These are phyloP conservation scores for Drosophila eohydei DNA, from an alignment of 2,888 invertebrate species.

Conservation along the genomic window DNA sequence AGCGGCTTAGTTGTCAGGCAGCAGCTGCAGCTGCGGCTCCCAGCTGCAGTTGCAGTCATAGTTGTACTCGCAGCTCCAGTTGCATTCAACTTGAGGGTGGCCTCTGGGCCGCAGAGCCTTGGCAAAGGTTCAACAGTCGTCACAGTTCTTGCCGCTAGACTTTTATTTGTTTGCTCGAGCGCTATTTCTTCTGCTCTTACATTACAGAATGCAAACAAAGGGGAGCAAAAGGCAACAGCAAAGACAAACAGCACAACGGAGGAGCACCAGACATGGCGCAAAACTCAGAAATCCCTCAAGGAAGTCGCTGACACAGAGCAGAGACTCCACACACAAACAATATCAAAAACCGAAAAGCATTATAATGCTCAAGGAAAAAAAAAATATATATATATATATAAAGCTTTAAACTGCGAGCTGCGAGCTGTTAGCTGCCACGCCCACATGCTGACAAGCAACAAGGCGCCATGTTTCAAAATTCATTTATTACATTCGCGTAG, in stretches of 20 bases:
- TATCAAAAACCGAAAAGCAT: constrained; percentile 27
- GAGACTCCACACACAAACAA: constrained; percentile 32
- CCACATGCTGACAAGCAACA: constrained; percentile 65
- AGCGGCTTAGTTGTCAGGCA: constrained; percentile 61
- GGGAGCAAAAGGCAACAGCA: constrained; percentile 27
- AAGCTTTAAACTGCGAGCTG: constrained; percentile 33
- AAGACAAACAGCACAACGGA: constrained; percentile 31
- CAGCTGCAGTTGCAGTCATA: constrained; percentile 12
- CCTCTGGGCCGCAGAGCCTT: constrained; percentile 24
- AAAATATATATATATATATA: background rate
- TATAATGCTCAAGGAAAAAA: constrained; percentile 37
- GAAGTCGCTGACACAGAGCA: constrained; percentile 23
- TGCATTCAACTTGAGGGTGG: constrained; percentile 24
- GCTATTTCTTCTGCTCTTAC: constrained; percentile 50
- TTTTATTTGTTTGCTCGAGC: constrained; percentile 61
- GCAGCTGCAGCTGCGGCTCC: constrained; percentile 8
- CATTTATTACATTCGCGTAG: constrained; percentile 68
- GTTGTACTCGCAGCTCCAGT: constrained; percentile 28
- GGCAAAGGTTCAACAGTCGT: constrained; percentile 74
- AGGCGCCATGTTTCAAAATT: constrained; percentile 67
- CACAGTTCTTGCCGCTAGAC: constrained; percentile 56
- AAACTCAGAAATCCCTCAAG: constrained; percentile 64
- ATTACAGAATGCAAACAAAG: constrained; percentile 56
- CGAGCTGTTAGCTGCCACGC: constrained; percentile 48
- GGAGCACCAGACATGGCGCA: constrained; percentile 40